A percentile compares a stretch with the other conserved stretches of the same genome.
phyloP scores from a whole-genome alignment of 1,140 invertebrate species.

The Drosophila equinoxialis region DNA sequence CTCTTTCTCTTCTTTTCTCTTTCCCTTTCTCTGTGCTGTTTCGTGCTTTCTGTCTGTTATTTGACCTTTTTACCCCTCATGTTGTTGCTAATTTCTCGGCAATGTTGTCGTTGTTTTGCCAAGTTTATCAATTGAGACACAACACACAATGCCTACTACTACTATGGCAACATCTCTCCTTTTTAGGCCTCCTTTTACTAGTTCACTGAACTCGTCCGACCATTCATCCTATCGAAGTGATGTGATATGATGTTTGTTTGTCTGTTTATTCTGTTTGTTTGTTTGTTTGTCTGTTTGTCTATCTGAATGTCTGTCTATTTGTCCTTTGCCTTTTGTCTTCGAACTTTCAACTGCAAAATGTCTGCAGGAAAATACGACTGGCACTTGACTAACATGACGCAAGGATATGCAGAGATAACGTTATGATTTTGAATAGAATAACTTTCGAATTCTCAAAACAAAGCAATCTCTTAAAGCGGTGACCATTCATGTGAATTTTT shows the following conservation, averaged over 20 bases:
- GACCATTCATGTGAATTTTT: no score
- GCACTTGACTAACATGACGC: conserved; percentile 6
- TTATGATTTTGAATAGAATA: background rate
- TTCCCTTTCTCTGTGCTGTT: background rate
- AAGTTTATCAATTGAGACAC: conserved; percentile 46
- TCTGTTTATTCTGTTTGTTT: conserved; percentile 22
- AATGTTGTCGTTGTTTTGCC: conserved; percentile 8
- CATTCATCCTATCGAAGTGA: conserved; percentile 44
- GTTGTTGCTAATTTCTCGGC: conserved; percentile 63
- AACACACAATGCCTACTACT: conserved; percentile 36
- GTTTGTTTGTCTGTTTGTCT: conserved; percentile 4
- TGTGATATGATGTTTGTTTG: conserved; percentile 40
- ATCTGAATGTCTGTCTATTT: conserved; percentile 26
- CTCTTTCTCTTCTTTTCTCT: background rate
- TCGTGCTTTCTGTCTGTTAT: conserved; percentile 39
- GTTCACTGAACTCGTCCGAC: conserved; percentile 50
- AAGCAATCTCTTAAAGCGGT: background rate
- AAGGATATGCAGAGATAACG: background rate
- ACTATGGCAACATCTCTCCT: background rate
- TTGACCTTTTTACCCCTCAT: conserved; percentile 60
- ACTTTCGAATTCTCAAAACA: background rate
- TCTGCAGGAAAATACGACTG: background rate
- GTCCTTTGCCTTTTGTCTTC: conserved; percentile 43
- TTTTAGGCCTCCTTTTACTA: conserved; percentile 42
- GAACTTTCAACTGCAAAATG: conserved; percentile 10